Percentiles rank a stretch among this genome's conserved stretches.
Evolutionary conservation across 2,797 vertebrate genomes (phyloP).

Genomic region (Mycteria americana): DNA sequence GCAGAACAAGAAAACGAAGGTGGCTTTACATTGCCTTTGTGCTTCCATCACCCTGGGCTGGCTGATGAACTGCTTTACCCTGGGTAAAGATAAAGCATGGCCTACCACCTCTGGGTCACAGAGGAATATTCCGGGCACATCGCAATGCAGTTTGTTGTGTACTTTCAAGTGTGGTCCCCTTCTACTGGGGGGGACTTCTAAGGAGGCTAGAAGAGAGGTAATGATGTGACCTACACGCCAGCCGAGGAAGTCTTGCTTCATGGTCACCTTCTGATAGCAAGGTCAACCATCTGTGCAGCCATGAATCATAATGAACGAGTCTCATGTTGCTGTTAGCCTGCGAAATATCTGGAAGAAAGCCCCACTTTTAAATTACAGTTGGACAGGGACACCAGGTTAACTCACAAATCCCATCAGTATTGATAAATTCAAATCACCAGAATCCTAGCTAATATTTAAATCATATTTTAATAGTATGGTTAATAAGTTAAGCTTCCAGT

Average conservation of each 20-base stretch:
- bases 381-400: background rate
- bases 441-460: background rate
- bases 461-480: background rate
- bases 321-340: background rate
- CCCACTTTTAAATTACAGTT: background rate
- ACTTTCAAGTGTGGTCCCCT: background rate
- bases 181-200: background rate
- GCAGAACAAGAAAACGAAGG: background rate
- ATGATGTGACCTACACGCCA: background rate
- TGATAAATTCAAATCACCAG: background rate
- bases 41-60: background rate
- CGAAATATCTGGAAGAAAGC: background rate
- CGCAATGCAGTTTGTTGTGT: background rate
- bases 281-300: background rate
- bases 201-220: background rate
- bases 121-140: fast-evolving
- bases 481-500: background rate
- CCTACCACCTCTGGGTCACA: background rate
- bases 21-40: background rate
- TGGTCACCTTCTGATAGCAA: background rate
- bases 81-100: background rate
- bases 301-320: background rate
- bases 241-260: background rate
- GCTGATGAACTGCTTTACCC: background rate
- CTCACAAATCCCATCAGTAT: background rate